Conservation (phyloP, 1,140 invertebrate genomes). For the Piezodorus guildinii region DNA sequence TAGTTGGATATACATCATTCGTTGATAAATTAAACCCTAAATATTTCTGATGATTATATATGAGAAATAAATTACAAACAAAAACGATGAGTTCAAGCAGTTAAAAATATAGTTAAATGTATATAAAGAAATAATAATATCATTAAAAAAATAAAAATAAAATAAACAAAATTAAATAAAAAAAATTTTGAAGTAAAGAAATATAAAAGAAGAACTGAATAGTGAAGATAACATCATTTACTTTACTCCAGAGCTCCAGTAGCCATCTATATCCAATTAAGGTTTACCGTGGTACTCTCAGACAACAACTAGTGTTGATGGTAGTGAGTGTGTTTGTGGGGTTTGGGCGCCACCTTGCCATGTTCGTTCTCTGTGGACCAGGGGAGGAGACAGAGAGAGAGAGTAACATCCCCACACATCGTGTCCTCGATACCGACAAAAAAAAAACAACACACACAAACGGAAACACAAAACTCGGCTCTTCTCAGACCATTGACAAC, state of each 20-base stretch:
- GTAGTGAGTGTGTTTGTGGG: conserved; percentile 9
- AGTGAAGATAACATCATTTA: background rate
- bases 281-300: conserved; percentile 21
- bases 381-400: background rate
- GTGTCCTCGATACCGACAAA: conserved; percentile 19
- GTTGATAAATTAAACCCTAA: too few species aligned
- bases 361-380: background rate
- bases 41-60: too few species aligned
- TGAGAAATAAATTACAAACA: too few species aligned
- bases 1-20: too few species aligned
- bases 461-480: conserved; percentile 16
- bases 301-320: conserved; percentile 16
- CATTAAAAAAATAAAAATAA: too few species aligned
- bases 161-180: too few species aligned
- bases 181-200: too few species aligned
- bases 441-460: conserved; percentile 24
- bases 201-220: too few species aligned
- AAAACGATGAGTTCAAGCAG: too few species aligned
- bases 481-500: background rate
- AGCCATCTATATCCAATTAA: conserved; percentile 13
- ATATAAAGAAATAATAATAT: too few species aligned
- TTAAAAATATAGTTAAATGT: too few species aligned
- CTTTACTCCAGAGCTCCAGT: conserved; percentile 8
- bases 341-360: conserved; percentile 8
- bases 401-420: background rate